Conservation (phyloP, 2,888 invertebrate genomes). For the Eupsilia transversa region DNA sequence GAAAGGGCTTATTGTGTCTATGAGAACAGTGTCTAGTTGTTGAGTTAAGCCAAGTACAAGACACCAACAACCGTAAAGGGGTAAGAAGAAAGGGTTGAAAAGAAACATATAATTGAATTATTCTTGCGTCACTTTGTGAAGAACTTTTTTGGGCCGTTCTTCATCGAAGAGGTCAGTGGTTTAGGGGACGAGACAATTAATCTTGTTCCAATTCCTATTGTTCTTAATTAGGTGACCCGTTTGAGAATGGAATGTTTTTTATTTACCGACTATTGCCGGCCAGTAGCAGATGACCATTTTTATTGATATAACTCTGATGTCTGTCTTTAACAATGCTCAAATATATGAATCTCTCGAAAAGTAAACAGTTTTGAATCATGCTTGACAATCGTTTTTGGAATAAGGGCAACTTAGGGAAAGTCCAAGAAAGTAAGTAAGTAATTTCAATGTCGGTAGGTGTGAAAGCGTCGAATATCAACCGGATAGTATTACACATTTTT, state of each 20-base stretch:
- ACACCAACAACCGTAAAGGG: constrained; percentile 70
- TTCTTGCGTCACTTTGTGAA: constrained; percentile 40
- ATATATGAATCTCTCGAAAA: not conserved
- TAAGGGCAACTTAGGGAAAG: not conserved
- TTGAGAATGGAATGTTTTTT: constrained; percentile 47
- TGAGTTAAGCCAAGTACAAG: constrained; percentile 75
- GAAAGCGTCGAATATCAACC: not conserved
- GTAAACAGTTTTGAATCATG: not conserved
- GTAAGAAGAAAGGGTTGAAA: constrained; percentile 66
- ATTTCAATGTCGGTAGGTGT: not conserved
- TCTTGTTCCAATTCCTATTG: constrained; percentile 63
- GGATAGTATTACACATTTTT: not conserved
- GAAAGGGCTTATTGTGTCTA: constrained; percentile 76
- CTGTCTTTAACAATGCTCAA: not conserved
- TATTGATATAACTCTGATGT: not conserved
- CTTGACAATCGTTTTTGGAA: not conserved
- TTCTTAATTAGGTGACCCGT: constrained; percentile 66
- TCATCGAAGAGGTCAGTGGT: constrained; percentile 66
- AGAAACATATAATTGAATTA: constrained; percentile 64
- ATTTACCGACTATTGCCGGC: not conserved
- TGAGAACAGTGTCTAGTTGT: constrained; percentile 76
- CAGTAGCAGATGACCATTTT: constrained; percentile 1
- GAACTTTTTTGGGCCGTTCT: constrained; percentile 33
- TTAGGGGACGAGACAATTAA: constrained; percentile 65
- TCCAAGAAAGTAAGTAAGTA: not conserved